Percentiles rank a stretch among this genome's conserved stretches.
phyloP scores from a whole-genome alignment of 1,140 invertebrate species.

The Hyphantria cunea region DNA sequence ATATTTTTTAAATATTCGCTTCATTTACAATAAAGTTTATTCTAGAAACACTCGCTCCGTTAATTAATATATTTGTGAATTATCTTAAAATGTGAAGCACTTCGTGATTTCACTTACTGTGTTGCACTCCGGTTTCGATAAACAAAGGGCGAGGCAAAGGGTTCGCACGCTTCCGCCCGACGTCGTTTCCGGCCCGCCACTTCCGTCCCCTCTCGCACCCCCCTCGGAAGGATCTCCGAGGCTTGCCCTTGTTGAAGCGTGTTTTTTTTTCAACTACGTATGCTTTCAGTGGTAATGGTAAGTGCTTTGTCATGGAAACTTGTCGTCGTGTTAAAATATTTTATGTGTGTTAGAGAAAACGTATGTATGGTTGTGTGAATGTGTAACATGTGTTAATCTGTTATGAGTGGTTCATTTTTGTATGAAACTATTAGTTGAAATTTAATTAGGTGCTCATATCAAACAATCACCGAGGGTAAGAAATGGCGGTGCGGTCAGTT shows the following conservation, averaged over 20 bases:
- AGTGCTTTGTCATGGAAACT: slow-evolving; percentile 36
- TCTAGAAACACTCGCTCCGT: background rate
- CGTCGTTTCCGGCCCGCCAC: slow-evolving; percentile 58
- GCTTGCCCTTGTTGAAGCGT: slow-evolving; percentile 17
- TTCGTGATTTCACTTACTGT: background rate
- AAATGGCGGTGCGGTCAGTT: too few species aligned
- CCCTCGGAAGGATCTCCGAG: slow-evolving; percentile 24
- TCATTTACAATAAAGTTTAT: too few species aligned
- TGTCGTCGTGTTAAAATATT: background rate
- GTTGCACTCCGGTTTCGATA: slow-evolving; percentile 33
- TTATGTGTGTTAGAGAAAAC: background rate
- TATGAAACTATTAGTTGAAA: too few species aligned
- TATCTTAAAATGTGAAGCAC: background rate
- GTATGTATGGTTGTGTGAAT: background rate
- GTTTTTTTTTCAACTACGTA: slow-evolving; percentile 38
- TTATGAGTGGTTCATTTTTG: too few species aligned
- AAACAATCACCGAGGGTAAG: too few species aligned
- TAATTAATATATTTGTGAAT: background rate
- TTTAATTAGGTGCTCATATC: too few species aligned
- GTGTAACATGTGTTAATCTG: too few species aligned
- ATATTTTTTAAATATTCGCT: too few species aligned
- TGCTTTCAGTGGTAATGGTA: slow-evolving; percentile 41
- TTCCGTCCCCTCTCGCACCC: slow-evolving; percentile 38
- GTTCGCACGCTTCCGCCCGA: slow-evolving; percentile 45
- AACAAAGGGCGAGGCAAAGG: slow-evolving; percentile 64